Evolutionary conservation across 2,797 vertebrate genomes (phyloP).

Genomic region (Furcifer pardalis): DNA sequence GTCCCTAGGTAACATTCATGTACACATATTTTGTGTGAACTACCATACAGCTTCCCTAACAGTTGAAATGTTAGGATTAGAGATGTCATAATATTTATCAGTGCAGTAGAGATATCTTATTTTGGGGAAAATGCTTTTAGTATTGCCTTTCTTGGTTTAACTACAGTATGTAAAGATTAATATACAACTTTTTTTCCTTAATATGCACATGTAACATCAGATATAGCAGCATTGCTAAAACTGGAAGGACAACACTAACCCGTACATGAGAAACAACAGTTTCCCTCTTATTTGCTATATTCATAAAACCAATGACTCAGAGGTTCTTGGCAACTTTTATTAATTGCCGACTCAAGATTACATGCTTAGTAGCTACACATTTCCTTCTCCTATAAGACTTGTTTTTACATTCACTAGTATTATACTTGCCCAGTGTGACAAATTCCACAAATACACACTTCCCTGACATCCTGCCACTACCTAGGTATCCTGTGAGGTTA

Average conservation of each 20-base stretch:
- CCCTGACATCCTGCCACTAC: background rate
- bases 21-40: slow-evolving; percentile 69
- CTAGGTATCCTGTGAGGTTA: background rate
- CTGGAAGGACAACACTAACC: slow-evolving; percentile 73
- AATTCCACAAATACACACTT: background rate
- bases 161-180: slow-evolving; percentile 75
- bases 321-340: slow-evolving; percentile 53
- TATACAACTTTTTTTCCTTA: slow-evolving; percentile 69
- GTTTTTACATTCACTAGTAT: slow-evolving; percentile 1
- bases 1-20: slow-evolving; percentile 52
- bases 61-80: slow-evolving; percentile 71
- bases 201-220: slow-evolving; percentile 67
- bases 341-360: slow-evolving; percentile 19
- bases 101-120: slow-evolving; percentile 81
- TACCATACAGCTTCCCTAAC: slow-evolving; percentile 67
- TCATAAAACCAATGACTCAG: slow-evolving; percentile 30
- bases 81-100: slow-evolving; percentile 75
- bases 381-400: slow-evolving; percentile 27
- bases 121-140: slow-evolving; percentile 79
- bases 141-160: slow-evolving; percentile 82
- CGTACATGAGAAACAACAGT: slow-evolving; percentile 66
- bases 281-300: slow-evolving; percentile 57
- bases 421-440: background rate
- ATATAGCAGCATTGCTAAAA: slow-evolving; percentile 76
- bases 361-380: slow-evolving; percentile 30